These are phyloP conservation scores for Tupiocoris notatus DNA, from an alignment of 2,888 invertebrate species.

Conservation along the genomic window DNA sequence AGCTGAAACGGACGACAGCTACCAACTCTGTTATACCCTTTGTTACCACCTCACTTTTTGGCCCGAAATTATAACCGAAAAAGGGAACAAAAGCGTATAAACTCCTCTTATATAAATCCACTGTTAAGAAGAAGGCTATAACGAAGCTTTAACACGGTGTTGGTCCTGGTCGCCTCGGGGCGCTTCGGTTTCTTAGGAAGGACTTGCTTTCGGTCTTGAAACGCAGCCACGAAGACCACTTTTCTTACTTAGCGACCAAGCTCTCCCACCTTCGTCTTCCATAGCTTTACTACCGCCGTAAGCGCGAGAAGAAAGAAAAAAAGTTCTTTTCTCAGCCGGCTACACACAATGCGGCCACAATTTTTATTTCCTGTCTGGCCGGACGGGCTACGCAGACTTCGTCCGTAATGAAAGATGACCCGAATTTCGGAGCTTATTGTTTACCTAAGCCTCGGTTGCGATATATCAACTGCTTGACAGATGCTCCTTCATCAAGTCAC, in stretches of 20 bases:
- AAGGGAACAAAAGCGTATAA: conserved; percentile 29
- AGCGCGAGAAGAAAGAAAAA: neutral
- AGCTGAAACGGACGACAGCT: neutral
- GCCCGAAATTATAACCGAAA: conserved; percentile 14
- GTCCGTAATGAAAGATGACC: conserved; percentile 28
- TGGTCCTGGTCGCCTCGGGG: neutral
- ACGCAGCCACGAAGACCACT: neutral
- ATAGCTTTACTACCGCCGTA: neutral
- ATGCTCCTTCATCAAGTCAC: conserved; percentile 1
- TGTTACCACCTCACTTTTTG: conserved; percentile 18
- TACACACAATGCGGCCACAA: neutral
- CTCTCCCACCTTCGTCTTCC: neutral
- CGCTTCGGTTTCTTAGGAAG: neutral
- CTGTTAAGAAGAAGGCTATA: conserved; percentile 5
- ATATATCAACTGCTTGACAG: neutral
- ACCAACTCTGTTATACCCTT: conserved; percentile 23
- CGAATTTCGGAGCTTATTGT: conserved; percentile 30
- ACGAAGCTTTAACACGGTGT: conserved; percentile 15
- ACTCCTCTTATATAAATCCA: conserved; percentile 36
- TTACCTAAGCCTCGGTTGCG: conserved; percentile 16
- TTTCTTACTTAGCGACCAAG: neutral
- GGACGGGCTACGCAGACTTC: neutral
- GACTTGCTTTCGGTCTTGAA: neutral
- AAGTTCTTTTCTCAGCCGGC: neutral
- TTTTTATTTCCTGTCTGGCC: neutral